Conservation (phyloP, 2,888 invertebrate species). For the Agrilus biguttatus region DNA sequence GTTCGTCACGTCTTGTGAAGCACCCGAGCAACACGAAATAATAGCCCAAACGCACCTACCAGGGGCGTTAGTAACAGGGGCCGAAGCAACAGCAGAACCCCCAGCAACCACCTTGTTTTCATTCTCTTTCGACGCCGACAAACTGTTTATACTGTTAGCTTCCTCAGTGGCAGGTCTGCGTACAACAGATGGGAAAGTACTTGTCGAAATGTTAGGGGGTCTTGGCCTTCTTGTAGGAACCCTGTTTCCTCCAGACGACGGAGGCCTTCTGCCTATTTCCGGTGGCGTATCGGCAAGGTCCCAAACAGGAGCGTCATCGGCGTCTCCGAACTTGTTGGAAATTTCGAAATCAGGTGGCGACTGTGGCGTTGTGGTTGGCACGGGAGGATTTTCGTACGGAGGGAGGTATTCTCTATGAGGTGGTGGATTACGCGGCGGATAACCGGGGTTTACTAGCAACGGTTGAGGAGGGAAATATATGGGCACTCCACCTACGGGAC, state of each 20-base stretch:
- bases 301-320: conserved; percentile 20
- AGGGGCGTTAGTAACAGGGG: conserved; percentile 21
- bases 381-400: conserved; percentile 15
- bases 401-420: conserved; percentile 15
- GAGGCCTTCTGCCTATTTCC: conserved; percentile 2
- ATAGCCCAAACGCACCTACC: conserved; percentile 62
- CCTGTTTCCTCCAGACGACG: conserved; percentile 4
- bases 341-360: conserved; percentile 11
- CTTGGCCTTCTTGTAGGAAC: conserved; percentile 7
- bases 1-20: conserved; percentile 33
- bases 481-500: conserved; percentile 18
- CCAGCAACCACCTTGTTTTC: conserved; percentile 5
- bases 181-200: conserved; percentile 14
- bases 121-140: neutral
- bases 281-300: conserved; percentile 11
- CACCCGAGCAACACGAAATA: conserved; percentile 51
- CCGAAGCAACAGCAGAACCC: conserved; percentile 9
- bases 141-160: neutral
- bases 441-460: conserved; percentile 15
- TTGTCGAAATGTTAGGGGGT: conserved; percentile 6
- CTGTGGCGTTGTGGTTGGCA: conserved; percentile 4
- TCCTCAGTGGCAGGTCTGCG: conserved; percentile 4
- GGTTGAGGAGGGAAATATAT: conserved; percentile 26
- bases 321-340: conserved; percentile 5
- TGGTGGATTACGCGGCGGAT: conserved; percentile 17